Evolutionary conservation across 92 coral and sea anemone genomes (phyloP).

Genomic region (Ricordea florida): DNA sequence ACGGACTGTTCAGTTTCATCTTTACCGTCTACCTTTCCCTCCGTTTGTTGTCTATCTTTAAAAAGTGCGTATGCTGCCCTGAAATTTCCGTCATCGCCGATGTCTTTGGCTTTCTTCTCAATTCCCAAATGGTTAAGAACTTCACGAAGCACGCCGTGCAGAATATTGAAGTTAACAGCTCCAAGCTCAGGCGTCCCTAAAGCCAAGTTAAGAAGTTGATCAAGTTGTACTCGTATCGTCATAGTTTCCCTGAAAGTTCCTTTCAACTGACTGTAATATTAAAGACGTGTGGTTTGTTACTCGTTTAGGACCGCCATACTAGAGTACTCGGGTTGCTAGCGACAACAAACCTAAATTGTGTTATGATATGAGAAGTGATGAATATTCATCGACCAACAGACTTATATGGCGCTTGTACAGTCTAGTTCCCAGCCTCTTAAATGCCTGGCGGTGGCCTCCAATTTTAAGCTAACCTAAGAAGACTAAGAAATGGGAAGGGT

Average conservation of each 20-base stretch:
- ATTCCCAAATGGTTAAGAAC: constrained; percentile 89
- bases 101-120: constrained; percentile 77
- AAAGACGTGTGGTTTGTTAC: constrained; percentile 24
- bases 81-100: constrained; percentile 77
- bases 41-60: constrained; percentile 47
- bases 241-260: constrained; percentile 14
- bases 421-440: too few relatives aligned
- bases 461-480: too few relatives aligned
- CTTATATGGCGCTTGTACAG: constrained; percentile 3
- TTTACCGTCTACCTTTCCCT: constrained; percentile 15
- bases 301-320: constrained; percentile 56
- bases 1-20: background rate
- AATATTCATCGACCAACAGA: background rate
- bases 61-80: constrained; percentile 74
- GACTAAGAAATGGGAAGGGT: too few relatives aligned
- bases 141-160: constrained; percentile 92
- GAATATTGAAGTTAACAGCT: constrained; percentile 93
- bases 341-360: constrained; percentile 44
- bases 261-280: background rate
- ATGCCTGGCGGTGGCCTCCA: too few relatives aligned
- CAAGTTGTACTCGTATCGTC: constrained; percentile 84
- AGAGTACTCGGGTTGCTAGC: constrained; percentile 64
- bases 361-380: background rate
- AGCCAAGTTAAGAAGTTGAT: constrained; percentile 81
- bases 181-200: constrained; percentile 95